Evolutionary conservation across 2,797 vertebrate genomes (phyloP).

Genomic region (Channallabes apus): DNA sequence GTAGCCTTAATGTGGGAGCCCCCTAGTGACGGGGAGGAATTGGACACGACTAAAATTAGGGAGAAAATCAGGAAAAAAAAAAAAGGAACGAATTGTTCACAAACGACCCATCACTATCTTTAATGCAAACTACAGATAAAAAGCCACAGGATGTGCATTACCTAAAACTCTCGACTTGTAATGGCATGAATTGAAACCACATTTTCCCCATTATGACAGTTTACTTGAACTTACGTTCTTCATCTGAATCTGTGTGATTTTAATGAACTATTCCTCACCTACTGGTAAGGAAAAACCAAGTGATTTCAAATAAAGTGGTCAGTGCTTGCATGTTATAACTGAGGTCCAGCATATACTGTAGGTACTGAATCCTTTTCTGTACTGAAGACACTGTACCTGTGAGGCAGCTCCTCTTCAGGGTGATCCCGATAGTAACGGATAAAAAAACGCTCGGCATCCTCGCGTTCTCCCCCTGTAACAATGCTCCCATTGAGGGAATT

Average conservation of each 20-base stretch:
- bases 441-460: constrained; percentile 96
- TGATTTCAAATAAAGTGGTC: not conserved
- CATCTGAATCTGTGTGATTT: not conserved
- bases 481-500: constrained; percentile 89
- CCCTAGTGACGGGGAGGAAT: no score
- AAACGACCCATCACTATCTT: no score
- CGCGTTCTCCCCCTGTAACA: constrained; percentile 86
- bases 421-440: constrained; percentile 89
- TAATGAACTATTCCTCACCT: not conserved
- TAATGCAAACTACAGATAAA: not conserved
- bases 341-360: no score
- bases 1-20: no score
- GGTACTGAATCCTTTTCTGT: not conserved
- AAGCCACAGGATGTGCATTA: not conserved
- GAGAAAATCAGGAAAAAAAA: no score
- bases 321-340: not conserved
- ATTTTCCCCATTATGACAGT: not conserved
- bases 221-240: not conserved
- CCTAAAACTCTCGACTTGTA: not conserved
- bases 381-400: constrained; percentile 68
- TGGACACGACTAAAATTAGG: no score
- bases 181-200: not conserved
- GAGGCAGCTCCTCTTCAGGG: constrained; percentile 85
- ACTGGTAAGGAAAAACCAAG: no score
- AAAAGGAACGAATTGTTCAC: no score